Base-by-base conservation (phyloP, 1,140 invertebrate genomes). In the Bombus superbus region DNA sequence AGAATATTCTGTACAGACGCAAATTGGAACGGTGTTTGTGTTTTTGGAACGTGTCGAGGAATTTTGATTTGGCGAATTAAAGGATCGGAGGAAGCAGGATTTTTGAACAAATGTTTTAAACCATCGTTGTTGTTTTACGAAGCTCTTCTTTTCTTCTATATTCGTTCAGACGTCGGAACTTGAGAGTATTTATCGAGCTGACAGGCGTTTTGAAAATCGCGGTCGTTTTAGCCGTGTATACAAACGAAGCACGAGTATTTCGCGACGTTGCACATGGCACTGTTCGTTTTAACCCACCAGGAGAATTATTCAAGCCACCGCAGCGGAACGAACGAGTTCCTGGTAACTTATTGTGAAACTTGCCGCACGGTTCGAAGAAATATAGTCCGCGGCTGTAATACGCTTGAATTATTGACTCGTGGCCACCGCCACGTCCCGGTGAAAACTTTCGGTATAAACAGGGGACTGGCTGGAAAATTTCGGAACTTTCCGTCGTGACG, bases 281-380 rank as follows among this genome's bases (percentile, higher is more conserved):
- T n/a, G 11, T 25, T 76, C 35, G 53, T 76, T 59, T 40, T 18
- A 62, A 40, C 74, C 74, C 53, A 10, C 53, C 25, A 53, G 74
- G 74, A 76, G 74, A 76, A 76, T 76, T 76, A 59, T 59, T 76
- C 47, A 76, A 76, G 74, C 35, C n/a, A 53, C 25, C n/a, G 10
- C 35, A n/a, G 47, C 35, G 53, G 74, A 59, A 76, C 47, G 53
- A 76, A 76, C 74, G 74, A 76, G 74, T 76, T 40, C 25, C 53
- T 35, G 74, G 53, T 76, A 76, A 76, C 74, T 76, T 59, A 76
- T 76, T 76, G 74, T 76, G 74, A 62, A 76, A 76, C 74, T 76
- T 76, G 53, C 47, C 53, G 74, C 74, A 13, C 15, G 35, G 28
- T 25, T 25, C 47, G 35, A 59, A 76, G 47, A 76, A 76, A 76